These are phyloP conservation scores for Chaetura pelagica DNA, from an alignment of 2,113 vertebrate species.

Conservation along the genomic window DNA sequence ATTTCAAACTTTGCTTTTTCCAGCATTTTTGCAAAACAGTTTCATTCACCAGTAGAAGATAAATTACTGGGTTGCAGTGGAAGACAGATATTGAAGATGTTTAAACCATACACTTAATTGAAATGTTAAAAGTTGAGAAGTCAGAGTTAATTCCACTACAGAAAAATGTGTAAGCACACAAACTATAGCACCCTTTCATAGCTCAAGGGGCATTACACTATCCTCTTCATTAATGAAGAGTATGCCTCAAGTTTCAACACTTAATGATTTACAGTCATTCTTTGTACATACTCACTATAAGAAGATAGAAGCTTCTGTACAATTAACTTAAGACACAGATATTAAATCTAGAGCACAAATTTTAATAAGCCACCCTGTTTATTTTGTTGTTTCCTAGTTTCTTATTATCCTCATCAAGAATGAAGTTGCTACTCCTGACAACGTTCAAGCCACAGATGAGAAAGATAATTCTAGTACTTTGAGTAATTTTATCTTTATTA, in stretches of 20 bases:
- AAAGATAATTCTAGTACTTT: background rate
- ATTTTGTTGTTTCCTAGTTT: background rate
- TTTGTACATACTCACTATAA: background rate
- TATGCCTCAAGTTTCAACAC: background rate
- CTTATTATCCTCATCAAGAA: background rate
- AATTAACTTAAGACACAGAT: background rate
- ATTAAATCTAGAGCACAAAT: background rate
- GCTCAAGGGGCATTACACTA: conserved; percentile 26
- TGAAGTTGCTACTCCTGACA: background rate
- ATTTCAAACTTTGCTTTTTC: conserved; percentile 15
- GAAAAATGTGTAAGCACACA: conserved; percentile 46
- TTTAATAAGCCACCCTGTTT: background rate
- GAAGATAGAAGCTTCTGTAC: background rate
- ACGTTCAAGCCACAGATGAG: background rate
- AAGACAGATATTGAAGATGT: conserved; percentile 58
- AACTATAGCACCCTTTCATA: background rate
- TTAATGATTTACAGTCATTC: background rate
- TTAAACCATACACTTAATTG: conserved; percentile 56
- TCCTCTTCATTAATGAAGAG: conserved; percentile 17
- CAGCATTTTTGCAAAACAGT: conserved; percentile 6
- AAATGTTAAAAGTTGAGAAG: conserved; percentile 68
- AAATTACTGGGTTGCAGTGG: conserved; percentile 47
- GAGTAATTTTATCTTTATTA: background rate
- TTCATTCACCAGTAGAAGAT: conserved; percentile 31
- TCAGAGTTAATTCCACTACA: conserved; percentile 39